Base-by-base conservation (phyloP, 2,888 invertebrate species). In the Eristalis arbustorum region DNA sequence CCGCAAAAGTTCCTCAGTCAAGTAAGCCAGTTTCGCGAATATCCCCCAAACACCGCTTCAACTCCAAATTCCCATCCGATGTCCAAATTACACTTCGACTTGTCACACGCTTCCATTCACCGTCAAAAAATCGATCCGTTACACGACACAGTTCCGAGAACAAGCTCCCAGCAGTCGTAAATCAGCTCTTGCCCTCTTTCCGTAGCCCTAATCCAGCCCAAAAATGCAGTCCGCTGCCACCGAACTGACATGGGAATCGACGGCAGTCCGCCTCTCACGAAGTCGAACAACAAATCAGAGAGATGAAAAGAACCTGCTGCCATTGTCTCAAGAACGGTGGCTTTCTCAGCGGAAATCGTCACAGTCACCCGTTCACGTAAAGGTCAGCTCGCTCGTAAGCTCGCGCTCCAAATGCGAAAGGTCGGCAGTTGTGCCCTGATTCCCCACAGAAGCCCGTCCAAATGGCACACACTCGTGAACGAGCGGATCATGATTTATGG, bases 321-420 rank as follows among this genome's bases (percentile, higher is more conserved):
- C 75, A 67, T 75, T 75, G 67, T 75, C 37, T 75, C 18, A 61
- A 75, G 59, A 61, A 67, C 63, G 69, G 66, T 72, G 61, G 13
- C 78, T 72, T 72, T 71, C 72, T 49, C 49, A 18, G 18, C 18
- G 49, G 49, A 49, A 49, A 49, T 18, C 18, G 49, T 49, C 49
- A n/a, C 18, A n/a, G 49, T 6, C 49, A 49, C 18, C n/a, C 49
- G 18, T 5, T 31, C 3, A 4, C 5, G 18, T 18, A 49, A 49
- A 49, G 49, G 49, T 49, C 49, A 8, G 2, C 49, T 49, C 49
- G 18, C 18, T 49, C 8, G 18, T 49, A 8, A 49, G 49, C n/a
- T 13, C 4, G 11, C 3, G n/a, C n/a, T n/a, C n/a, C 42, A 42
- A 42, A 14, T n/a, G 42, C 42, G 42, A 42, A 49, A 49, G 49